Base-by-base conservation (phyloP, 1,140 invertebrate genomes). In the Drosophila sechellia region DNA sequence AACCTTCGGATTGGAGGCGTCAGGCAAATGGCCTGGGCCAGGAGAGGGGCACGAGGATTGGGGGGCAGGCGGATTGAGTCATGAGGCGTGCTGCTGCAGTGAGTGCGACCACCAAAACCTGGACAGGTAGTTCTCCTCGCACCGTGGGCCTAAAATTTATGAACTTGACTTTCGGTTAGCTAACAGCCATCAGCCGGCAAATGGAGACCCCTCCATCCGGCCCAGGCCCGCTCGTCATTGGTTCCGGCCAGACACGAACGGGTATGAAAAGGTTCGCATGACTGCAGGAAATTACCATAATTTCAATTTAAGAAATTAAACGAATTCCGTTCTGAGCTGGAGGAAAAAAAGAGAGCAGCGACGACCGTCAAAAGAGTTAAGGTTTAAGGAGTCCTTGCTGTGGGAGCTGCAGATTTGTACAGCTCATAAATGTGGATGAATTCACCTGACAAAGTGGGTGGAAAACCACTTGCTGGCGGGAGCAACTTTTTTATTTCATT, bases 271-370 rank as follows among this genome's bases (percentile, higher is more conserved):
- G 76, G 79, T 57, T 89, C 83, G 84, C 84, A 84, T 89, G 84
- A 77, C 84, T 89, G 68, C 77, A 71, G 84, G 84, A 89, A 77
- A 89, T 89, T 89, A 89, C 84, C 84, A 89, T 89, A 89, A 89
- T 89, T 89, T 90, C 84, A 89, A 89, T 89, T 89, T 89, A 89
- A 89, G 77, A 89, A 84, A 89, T 84, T 89, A 84, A 89, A 89
- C 64, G 84, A 89, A 80, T 89, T 89, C 66, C 63, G 61, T 66
- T 74, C 37, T 45, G 55, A 53, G 40, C 46, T 61, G 40, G 40
- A 58, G 46, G 71, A 89, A 84, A 77, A 74, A 89, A 84, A 77
- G 71, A 74, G 57, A 74, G 49, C 43, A 74, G 59, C 43, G 20
- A 10, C 13, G 58, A 27, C n/a, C 53, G 48, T 11, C 20, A 20